Evolutionary conservation across 2,888 invertebrate genomes (phyloP), one percentile per base, ranked within the genome.

Genomic region (Meta bourneti): DNA sequence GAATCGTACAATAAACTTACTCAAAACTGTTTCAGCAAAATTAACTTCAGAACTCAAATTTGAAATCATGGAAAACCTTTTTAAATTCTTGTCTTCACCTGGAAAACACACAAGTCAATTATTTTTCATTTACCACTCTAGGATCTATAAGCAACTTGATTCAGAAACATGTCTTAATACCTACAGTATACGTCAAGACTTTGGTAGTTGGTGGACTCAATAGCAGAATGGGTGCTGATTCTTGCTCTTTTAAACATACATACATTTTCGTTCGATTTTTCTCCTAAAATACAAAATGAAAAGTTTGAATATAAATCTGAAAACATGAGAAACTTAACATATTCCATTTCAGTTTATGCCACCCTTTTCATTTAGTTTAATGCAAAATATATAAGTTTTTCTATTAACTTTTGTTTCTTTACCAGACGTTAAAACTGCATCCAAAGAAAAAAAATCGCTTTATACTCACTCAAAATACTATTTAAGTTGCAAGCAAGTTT

Each of bases 61-160:
- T 0, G 84, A 84, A n/a, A 75, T 61, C 74, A 74, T 72, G 11
- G 84, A 84, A n/a, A 84, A 54, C n/a, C 84, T 54, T 54, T 83
- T 83, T 49, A 48, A 51, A 20, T 74, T 75, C 6, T 34, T 52
- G 19, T 82, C n/a, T 13, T 75, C 20, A 54, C 34, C 79, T 79
- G 79, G 11, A 79, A 79, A 34, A 79, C 49, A 8, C 16, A 34
- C 20, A 13, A 13, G 11, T 20, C 2, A 34, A 34, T 74, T 74
- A 34, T 6, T 74, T 74, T 74, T 9, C 7, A 20, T 34, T 7
- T 2, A 34, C 9, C 16, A 70, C 16, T n/a, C 7, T 20, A 0
- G 11, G 19, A 6, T 0, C 2, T 5, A 20, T 34, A 20, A 19
- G 34, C 19, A 8, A 72, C 34, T 72, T 72, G 11, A 34, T 20